These are phyloP conservation scores for Datnioides undecimradiatus DNA, from an alignment of 2,113 vertebrate genomes.

Conservation along the genomic window DNA sequence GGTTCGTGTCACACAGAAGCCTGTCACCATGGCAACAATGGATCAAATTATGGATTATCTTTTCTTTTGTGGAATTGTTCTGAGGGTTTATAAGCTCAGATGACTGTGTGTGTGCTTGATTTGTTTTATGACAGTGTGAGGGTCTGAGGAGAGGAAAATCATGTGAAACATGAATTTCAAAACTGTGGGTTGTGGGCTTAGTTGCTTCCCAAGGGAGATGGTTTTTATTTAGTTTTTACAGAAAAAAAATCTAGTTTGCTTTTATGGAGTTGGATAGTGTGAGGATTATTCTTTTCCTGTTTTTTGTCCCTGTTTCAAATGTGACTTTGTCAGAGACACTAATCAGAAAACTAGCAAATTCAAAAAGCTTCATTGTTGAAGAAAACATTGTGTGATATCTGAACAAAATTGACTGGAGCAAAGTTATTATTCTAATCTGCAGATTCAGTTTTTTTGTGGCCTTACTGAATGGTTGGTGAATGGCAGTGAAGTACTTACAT, in stretches of 20 bases:
- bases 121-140: neutral
- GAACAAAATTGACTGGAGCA: too few relatives aligned
- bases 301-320: neutral
- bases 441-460: too few relatives aligned
- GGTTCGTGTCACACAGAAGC: neutral
- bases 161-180: constrained; percentile 10
- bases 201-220: neutral
- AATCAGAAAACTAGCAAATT: too few relatives aligned
- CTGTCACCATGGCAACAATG: constrained; percentile 36
- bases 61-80: constrained; percentile 32
- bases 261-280: neutral
- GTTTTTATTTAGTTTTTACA: neutral
- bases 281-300: neutral
- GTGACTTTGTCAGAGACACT: too few relatives aligned
- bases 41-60: constrained; percentile 45
- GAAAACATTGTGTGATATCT: too few relatives aligned
- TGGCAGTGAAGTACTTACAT: too few relatives aligned
- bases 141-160: constrained; percentile 4
- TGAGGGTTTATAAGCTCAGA: constrained; percentile 10
- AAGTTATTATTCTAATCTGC: too few relatives aligned
- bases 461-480: too few relatives aligned
- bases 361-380: too few relatives aligned
- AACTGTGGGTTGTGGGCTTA: neutral
- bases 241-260: neutral
- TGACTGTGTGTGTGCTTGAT: constrained; percentile 10